Base-by-base conservation (phyloP, 2,113 vertebrate species). In the Phycodurus eques region DNA sequence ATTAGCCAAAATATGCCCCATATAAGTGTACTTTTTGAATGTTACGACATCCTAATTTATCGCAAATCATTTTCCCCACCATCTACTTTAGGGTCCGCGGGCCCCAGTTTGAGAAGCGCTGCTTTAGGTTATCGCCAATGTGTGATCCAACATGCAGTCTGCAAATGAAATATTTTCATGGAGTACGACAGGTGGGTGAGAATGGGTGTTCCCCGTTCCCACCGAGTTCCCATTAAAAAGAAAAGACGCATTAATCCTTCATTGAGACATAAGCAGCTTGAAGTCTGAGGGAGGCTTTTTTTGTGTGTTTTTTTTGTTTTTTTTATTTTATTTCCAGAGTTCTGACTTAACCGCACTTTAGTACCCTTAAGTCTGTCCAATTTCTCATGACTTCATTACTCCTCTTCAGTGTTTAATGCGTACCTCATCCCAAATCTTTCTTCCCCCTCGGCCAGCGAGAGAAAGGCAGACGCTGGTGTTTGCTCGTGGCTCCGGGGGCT, bases 401-500 rank as follows among this genome's bases (percentile, higher is more conserved):
- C 67, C 53, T 70, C 59, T 69, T 79, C 70, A 76, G 66, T 81
- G 73, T 81, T 84, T 12, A 65, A 57, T 75, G 53, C 60, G 33
- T 68, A 44, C 73, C 65, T 51, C 46, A 53, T 19, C 65, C 76
- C 35, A 44, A 19, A 60, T 33, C 71, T 33, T 67, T 33, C 62
- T 80, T 74, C 82, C 67, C 69, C 71, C 72, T 66, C 80, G 80
- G 3, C 27, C 20, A 80, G 82, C 83, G 79, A 80, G 71, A 76
- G 81, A 73, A 83, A 86, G 87, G 86, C 87, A 91, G 91, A 92
- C 88, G 72, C 68, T 87, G 71, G 74, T 88, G 78, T 90, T 90
- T 88, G 67, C 84, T 82, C 80, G 73, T 87, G 92, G 91, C 90
- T 92, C 91, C 91, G 84, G 85, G 83, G 83, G 81, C 89, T 88